Conservation (phyloP, 2,888 invertebrate genomes). For the Marasmarcha lunaedactyla region DNA sequence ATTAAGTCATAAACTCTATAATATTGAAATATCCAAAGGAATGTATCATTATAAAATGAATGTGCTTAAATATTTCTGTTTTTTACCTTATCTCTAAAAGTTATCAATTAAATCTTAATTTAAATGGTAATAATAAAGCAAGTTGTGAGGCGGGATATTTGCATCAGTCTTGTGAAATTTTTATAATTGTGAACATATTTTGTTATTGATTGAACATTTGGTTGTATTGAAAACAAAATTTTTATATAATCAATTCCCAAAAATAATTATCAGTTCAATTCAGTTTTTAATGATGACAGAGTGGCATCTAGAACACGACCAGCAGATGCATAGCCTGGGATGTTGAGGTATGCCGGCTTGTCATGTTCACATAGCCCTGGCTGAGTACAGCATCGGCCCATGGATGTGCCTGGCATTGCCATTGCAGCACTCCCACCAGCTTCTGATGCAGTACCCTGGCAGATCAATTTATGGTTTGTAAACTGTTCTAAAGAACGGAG, state of each 20-base stretch:
- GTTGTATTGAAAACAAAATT: slow-evolving; percentile 53
- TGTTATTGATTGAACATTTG: slow-evolving; percentile 57
- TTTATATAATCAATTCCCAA: slow-evolving; percentile 9
- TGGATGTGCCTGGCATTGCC: slow-evolving; percentile 20
- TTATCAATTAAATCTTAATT: slow-evolving; percentile 40
- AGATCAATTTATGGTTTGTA: slow-evolving; percentile 62
- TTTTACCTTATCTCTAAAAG: slow-evolving; percentile 32
- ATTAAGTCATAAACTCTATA: too few relatives aligned
- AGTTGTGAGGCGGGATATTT: slow-evolving; percentile 71
- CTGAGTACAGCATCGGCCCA: slow-evolving; percentile 56
- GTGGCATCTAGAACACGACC: slow-evolving; percentile 59
- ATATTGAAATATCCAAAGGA: too few relatives aligned
- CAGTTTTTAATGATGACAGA: slow-evolving; percentile 57
- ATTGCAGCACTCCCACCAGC: slow-evolving; percentile 32
- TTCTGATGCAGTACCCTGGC: slow-evolving; percentile 41
- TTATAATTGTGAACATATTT: slow-evolving; percentile 62
- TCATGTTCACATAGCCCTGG: slow-evolving; percentile 65
- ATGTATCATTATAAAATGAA: slow-evolving; percentile 15
- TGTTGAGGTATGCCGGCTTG: slow-evolving; percentile 63
- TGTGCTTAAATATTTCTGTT: slow-evolving; percentile 37
- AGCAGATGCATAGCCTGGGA: slow-evolving; percentile 61
- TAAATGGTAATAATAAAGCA: slow-evolving; percentile 71
- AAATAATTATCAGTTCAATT: slow-evolving; percentile 48
- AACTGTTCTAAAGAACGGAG: slow-evolving; percentile 63
- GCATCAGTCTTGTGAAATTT: slow-evolving; percentile 71